Base-by-base conservation (phyloP, 2,797 vertebrate genomes). In the Catamblyrhynchus diadema region DNA sequence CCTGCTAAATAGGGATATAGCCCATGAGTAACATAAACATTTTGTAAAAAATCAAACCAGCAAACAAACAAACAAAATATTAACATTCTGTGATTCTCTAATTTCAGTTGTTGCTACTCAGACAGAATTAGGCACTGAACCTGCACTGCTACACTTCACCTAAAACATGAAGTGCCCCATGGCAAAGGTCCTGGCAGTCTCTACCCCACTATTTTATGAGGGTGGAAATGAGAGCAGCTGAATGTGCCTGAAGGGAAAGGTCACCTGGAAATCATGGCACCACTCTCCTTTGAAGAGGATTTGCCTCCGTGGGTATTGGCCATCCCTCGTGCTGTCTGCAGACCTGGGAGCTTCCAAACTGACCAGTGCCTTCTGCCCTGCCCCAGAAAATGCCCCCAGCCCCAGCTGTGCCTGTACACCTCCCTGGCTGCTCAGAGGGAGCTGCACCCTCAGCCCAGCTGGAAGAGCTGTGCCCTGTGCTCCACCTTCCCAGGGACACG, bases 271-370 rank as follows among this genome's bases (percentile, higher is more conserved):
- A 59, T 17, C 11, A 23, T 1, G 6, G 41, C 37, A 56, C 17
- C 16, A 8, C 42, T 47, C n/a, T 18, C 57, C 47, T 13, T 47
- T 14, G 28, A 27, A 50, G n/a, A 13, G 21, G 12, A 44, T 21
- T 53, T 73, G 42, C 8, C 23, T 24, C 51, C 0, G 0, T 14
- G 32, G 28, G 20, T 37, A 28, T 28, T 1, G 7, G 41, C 23
- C 6, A 4, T 41, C 39, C 39, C 61, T 53, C 0, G 0, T 2
- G 24, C 39, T 41, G 39, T 41, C 74, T n/a, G 74, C 17, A 59
- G 56, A 22, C 23, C 44, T 57, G 47, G 2, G 17, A 50, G 51
- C 11, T 32, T 7, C n/a, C 39, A 65, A 27, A 62, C 11, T 9
- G 15, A 71, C 3, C 57, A 17, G n/a, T 5, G 23, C 28, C 13